Base-by-base conservation (phyloP, 2,797 vertebrate species). In the Neostethus bicornis region DNA sequence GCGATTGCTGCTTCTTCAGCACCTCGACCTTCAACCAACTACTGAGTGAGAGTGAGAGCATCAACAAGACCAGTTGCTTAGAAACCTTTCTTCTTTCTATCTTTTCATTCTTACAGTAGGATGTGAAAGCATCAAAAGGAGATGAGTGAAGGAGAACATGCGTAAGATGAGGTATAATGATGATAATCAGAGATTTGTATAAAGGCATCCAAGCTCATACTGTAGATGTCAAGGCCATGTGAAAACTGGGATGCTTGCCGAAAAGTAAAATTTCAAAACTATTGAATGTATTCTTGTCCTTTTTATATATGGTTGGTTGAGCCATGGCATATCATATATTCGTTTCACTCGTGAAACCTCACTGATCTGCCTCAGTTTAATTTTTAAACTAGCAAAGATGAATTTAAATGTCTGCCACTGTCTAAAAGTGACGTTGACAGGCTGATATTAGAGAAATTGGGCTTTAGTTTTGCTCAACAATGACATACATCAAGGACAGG, bases 11-110 rank as follows among this genome's bases (percentile, higher is more conserved):
- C 57, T 81, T 84, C 80, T 77, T 81, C 34, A 4, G 51, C 67
- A 69, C 85, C 53, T 44, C 10, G 8, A 87, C 84, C 86, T 86
- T 89, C 76, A 87, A 70, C 70, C 62, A 54, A 60, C 59, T 64
- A 73, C 69, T 45, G 52, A 70, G 48, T 71, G 61, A 73, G 51
- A 75, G 51, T 54, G 38, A 70, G 54, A 66, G 77, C 77, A 86
- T 85, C 79, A 85, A 73, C 73, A 68, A 69, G 43, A 79, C 69
- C 38, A 65, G 86, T 88, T 85, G 72, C 88, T 69, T 77, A 37
- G 88, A 75, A 82, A 87, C 80, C 55, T 14, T 1, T 31, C 46
- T 41, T 58, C 32, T 51, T 47, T 64, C 63, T 52, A 44, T 50
- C 17, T 2, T 41, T 29, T 56, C 38, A 34, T 61, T 78, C 73